Evolutionary conservation across 1,140 invertebrate species (phyloP), one percentile per base, ranked within the genome.

Genomic region (Musca vetustissima): DNA sequence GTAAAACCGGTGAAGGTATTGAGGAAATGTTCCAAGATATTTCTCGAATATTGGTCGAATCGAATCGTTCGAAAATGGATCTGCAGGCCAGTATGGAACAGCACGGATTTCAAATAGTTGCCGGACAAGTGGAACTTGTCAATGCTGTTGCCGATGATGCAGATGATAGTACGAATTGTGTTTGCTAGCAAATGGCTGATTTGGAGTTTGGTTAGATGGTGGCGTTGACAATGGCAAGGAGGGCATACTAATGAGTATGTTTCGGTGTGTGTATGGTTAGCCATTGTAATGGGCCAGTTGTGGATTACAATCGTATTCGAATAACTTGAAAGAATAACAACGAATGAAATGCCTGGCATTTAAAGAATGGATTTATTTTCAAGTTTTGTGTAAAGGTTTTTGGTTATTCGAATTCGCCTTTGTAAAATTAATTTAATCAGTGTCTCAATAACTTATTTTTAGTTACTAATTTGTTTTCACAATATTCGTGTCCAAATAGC

Each of bases 1-100:
- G 95, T 76, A 96, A 95, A 84, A 93, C 89, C 68, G 92, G 93
- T 3, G 88, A 90, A 78, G 94, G 94, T 1, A 86, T 97, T 9
- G 89, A 94, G 70, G 93, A 96, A 82, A 96, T 96, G 94, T 96
- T 96, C 81, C 84, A 87, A 65, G 92, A 95, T 73, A 94, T 97
- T 79, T 93, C 93, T 1, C 85, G 87, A 64, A 91, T 93, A 72
- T 80, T 95, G 61, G 88, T 92, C 0, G 88, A 91, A 69, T 88
- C 90, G 15, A 94, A 93, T 77, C 84, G 91, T 69, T 93, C 92
- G n/a, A 87, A 90, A 73, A 88, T 93, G 82, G 92, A 93, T 73
- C 82, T 94, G n/a, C 91, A 92, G 76, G 88, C 88, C 21, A 61
- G 57, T 13, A 86, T 92, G 76, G 91, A 93, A 72, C 87, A 89